Evolutionary conservation across 2,888 invertebrate species (phyloP).

Genomic region (Hofmannophila pseudospretella): DNA sequence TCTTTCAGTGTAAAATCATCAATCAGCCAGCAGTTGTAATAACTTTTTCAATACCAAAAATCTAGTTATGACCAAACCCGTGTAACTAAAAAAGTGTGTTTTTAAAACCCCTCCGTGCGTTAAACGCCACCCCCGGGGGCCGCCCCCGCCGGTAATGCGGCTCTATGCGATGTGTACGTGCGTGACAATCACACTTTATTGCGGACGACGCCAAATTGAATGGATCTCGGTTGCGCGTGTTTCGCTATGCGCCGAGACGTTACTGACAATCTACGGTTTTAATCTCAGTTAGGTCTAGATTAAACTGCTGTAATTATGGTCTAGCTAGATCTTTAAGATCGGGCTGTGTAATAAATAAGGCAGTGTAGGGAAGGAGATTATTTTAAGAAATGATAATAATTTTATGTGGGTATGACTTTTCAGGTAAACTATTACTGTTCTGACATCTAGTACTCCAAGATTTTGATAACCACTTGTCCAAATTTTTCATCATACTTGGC

Average conservation of each 20-base stretch:
- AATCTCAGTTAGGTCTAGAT: constrained; percentile 9
- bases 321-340: not conserved
- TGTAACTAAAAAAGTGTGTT: constrained; percentile 18
- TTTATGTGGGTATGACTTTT: no score
- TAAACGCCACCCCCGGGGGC: constrained; percentile 33
- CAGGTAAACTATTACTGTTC: no score
- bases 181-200: constrained; percentile 74
- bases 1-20: no score
- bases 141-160: constrained; percentile 35
- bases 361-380: no score
- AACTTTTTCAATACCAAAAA: no score
- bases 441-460: no score
- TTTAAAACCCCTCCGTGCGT: constrained; percentile 59
- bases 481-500: no score
- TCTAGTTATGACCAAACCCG: constrained; percentile 1
- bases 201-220: constrained; percentile 60
- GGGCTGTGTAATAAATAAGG: no score
- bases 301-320: constrained; percentile 5
- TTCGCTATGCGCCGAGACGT: constrained; percentile 12
- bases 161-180: constrained; percentile 69
- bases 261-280: constrained; percentile 3
- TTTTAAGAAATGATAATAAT: no score
- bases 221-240: constrained; percentile 40
- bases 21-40: no score
- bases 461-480: no score